Evolutionary conservation across 2,113 vertebrate species (phyloP).

Genomic region (Symphodus melops): DNA sequence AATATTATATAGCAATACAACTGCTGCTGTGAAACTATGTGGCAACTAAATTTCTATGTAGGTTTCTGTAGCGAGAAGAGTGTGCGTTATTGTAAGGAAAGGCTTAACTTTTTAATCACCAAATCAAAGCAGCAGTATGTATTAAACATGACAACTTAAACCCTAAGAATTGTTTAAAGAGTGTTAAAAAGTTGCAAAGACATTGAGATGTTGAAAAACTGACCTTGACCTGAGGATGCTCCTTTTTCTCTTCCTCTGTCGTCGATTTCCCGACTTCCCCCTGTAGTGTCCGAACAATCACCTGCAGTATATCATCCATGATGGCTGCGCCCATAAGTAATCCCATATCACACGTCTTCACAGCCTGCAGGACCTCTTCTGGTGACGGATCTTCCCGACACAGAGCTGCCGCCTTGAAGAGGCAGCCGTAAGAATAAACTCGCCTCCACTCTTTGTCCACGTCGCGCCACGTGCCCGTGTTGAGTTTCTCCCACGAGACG

Average conservation of each 20-base stretch:
- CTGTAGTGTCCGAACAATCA: slow-evolving; percentile 83
- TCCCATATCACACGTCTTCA: slow-evolving; percentile 91
- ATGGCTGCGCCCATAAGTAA: slow-evolving; percentile 91
- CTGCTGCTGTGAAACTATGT: too few species aligned
- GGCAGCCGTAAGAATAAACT: slow-evolving; percentile 88
- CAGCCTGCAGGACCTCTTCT: slow-evolving; percentile 70
- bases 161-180: too few species aligned
- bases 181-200: too few species aligned
- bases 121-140: too few species aligned
- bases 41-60: too few species aligned
- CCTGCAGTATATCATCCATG: slow-evolving; percentile 84
- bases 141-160: too few species aligned
- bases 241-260: slow-evolving; percentile 21
- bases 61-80: too few species aligned
- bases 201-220: neutral
- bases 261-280: slow-evolving; percentile 49
- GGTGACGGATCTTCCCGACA: slow-evolving; percentile 68
- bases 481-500: slow-evolving; percentile 92
- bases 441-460: slow-evolving; percentile 90
- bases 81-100: too few species aligned
- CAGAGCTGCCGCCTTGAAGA: slow-evolving; percentile 86
- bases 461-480: slow-evolving; percentile 86
- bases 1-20: neutral
- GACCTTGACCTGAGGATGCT: slow-evolving; percentile 75
- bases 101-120: too few species aligned